Base-by-base conservation (phyloP, 2,888 invertebrate species). In the Phaedon cochleariae region DNA sequence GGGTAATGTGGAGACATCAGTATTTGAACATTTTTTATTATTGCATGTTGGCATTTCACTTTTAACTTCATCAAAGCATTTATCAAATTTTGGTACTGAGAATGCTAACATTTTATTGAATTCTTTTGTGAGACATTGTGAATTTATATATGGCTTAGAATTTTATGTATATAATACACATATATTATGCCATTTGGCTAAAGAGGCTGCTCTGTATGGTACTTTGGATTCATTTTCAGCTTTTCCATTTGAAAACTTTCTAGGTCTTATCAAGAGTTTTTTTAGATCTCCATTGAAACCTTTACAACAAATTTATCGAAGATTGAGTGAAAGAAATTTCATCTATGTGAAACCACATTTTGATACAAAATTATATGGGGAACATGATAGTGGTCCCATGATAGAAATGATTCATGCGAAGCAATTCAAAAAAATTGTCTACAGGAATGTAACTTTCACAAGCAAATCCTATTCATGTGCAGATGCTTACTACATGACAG, bases 11-110 rank as follows among this genome's bases (percentile, higher is more conserved):
- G 54, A 62, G 37, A 26, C 29, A 18, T 54, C 62, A 22, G 29
- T 66, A 12, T 63, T 46, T 54, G 37, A 66, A 34, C 62, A 66
- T 63, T 66, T 66, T 59, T 49, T 63, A 22, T 59, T 63, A 49
- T 41, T 66, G 12, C 64, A 64, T 60, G 41, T 34, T 48, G 54
- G 55, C 2, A 63, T n/a, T n/a, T n/a, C 15, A n/a, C n/a, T n/a
- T n/a, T 41, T 64, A 21, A 48, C 21, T 12, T 52, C 46, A 29
- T 12, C 21, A 22, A 52, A 53, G 21, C 45, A 45, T 45, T 12
- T 62, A 21, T 51, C 26, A 22, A 18, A 3, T 57, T 15, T 37
- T 22, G 51, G 51, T 45, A n/a, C 37, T 26, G 37, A 52, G 20
- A 57, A 48, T 59, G 66, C 59, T 12, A 10, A 21, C 12, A 37